Conservation (phyloP, 2,113 vertebrate genomes). For the Dermatemys mawii region DNA sequence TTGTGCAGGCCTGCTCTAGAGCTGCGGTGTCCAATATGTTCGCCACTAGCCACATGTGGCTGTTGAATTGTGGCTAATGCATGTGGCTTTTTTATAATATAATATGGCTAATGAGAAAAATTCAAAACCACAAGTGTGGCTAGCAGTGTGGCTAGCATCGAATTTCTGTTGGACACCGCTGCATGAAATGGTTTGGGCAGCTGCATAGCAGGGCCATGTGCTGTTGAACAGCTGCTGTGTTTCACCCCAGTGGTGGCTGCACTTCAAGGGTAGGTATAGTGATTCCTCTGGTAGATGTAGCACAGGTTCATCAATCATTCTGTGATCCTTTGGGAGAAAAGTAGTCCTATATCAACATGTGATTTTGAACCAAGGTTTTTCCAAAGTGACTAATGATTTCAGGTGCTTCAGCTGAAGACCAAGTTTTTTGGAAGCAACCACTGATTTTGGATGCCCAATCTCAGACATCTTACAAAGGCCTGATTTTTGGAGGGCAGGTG, state of each 20-base stretch:
- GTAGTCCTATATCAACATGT: conserved; percentile 47
- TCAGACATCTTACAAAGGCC: not conserved
- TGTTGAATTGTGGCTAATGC: too few relatives aligned
- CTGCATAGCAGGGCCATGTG: not conserved
- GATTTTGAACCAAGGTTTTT: conserved; percentile 14
- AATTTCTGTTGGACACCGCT: too few relatives aligned
- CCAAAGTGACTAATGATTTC: not conserved
- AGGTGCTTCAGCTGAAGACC: not conserved
- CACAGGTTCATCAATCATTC: not conserved
- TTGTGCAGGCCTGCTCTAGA: too few relatives aligned
- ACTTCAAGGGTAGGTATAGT: not conserved
- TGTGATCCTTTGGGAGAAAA: not conserved
- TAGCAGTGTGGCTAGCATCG: too few relatives aligned
- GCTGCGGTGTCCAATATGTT: too few relatives aligned
- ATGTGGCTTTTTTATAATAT: too few relatives aligned
- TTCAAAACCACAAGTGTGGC: too few relatives aligned
- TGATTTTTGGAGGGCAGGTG: conserved; percentile 12
- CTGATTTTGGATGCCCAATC: not conserved
- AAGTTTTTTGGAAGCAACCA: not conserved
- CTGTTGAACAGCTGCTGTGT: not conserved
- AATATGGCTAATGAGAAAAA: too few relatives aligned
- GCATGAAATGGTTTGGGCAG: not conserved
- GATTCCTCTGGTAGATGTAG: not conserved
- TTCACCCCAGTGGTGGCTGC: conserved; percentile 4
- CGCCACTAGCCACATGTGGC: too few relatives aligned